A percentile compares a stretch with the other conserved stretches of the same genome.
These are phyloP conservation scores for Patella ulyssiponensis DNA, from an alignment of 2,888 invertebrate genomes.

Conservation along the genomic window DNA sequence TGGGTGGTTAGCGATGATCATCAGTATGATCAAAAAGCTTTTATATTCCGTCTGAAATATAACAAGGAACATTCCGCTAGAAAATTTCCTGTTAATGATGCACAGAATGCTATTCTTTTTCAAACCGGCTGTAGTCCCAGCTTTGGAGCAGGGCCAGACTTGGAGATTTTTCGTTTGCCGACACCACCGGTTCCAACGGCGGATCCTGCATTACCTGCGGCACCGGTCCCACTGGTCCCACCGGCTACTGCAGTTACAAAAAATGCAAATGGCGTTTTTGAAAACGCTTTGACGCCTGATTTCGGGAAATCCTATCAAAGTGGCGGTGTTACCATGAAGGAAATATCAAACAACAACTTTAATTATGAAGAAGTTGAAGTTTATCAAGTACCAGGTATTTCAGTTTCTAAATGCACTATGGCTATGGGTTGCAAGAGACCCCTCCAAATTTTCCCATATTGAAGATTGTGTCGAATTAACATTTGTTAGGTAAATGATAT, in stretches of 20 bases:
- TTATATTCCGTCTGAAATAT: constrained; percentile 39
- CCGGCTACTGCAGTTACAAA: no score
- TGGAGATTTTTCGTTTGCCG: no score
- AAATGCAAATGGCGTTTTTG: neutral
- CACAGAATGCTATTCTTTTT: constrained; percentile 14
- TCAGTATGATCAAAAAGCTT: constrained; percentile 34
- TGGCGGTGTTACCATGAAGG: constrained; percentile 11
- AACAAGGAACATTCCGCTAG: constrained; percentile 24
- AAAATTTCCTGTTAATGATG: constrained; percentile 34
- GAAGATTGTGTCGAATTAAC: no score
- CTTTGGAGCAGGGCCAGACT: no score
- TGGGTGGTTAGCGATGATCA: constrained; percentile 34
- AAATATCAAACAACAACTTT: constrained; percentile 25
- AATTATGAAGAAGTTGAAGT: constrained; percentile 45
- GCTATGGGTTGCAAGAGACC: no score
- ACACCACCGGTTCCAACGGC: no score
- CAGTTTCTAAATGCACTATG: no score
- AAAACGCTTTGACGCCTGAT: neutral
- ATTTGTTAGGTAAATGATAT: no score
- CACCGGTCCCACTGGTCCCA: no score
- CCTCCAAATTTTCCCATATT: no score
- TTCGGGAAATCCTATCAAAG: neutral
- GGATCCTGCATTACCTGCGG: no score
- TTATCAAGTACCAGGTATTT: constrained; percentile 39
- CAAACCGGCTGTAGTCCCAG: no score